These are phyloP conservation scores for Chrosomus eos DNA, from an alignment of 2,797 vertebrate genomes.

Conservation along the genomic window DNA sequence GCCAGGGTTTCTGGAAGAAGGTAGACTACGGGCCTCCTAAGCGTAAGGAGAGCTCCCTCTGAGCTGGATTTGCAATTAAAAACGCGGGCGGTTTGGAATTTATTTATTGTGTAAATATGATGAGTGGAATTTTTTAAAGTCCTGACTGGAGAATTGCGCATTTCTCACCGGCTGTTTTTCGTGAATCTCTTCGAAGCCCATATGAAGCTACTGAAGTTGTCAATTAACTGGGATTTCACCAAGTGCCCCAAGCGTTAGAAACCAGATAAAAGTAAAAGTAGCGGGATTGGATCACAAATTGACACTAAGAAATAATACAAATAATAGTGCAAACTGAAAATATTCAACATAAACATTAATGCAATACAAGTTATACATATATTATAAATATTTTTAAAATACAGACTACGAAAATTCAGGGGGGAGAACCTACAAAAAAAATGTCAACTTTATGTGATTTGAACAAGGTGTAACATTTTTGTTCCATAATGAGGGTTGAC, in stretches of 20 bases:
- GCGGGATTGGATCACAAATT: neutral
- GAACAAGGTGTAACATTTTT: neutral
- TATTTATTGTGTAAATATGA: constrained; percentile 91
- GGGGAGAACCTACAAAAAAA: no score
- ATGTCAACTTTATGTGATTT: neutral
- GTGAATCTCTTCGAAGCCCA: neutral
- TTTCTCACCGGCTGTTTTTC: neutral
- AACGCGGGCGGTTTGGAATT: constrained; percentile 85
- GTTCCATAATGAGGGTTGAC: constrained; percentile 55
- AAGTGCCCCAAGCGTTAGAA: constrained; percentile 80
- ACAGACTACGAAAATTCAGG: neutral
- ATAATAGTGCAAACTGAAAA: neutral
- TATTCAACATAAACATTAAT: neutral
- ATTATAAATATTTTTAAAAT: neutral
- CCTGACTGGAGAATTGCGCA: constrained; percentile 41
- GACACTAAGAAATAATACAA: neutral
- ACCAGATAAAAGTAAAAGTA: neutral
- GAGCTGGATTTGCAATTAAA: constrained; percentile 97
- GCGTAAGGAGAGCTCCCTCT: constrained; percentile 84
- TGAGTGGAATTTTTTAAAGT: constrained; percentile 83
- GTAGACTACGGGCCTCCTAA: constrained; percentile 82
- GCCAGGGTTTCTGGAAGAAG: constrained; percentile 85
- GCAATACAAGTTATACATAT: neutral
- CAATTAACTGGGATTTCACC: constrained; percentile 91
- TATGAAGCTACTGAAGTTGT: constrained; percentile 78